Percentiles rank a stretch among this genome's conserved stretches.
These are phyloP conservation scores for Mactromeris polynyma DNA, from an alignment of 2,888 invertebrate genomes.

Conservation along the genomic window DNA sequence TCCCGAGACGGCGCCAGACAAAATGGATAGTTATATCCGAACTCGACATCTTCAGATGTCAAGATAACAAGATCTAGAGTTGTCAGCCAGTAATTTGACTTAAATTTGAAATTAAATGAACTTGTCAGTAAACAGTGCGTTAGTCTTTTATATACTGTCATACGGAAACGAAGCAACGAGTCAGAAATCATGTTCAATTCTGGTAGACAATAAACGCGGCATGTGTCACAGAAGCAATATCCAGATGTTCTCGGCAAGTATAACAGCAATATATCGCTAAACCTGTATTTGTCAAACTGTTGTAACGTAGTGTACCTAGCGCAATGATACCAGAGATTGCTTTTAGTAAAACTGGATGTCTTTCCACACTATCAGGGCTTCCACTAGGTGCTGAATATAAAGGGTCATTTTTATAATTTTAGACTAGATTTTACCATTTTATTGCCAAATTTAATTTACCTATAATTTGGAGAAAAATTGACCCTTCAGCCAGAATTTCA, in stretches of 20 bases:
- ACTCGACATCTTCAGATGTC: constrained; percentile 1
- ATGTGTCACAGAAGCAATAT: background rate
- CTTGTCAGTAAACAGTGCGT: constrained; percentile 25
- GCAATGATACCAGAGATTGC: no score
- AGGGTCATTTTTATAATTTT: no score
- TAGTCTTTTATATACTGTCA: constrained; percentile 34
- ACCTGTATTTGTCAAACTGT: background rate
- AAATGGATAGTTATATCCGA: constrained; percentile 15
- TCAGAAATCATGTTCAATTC: constrained; percentile 28
- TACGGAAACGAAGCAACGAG: constrained; percentile 26
- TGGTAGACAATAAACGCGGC: background rate
- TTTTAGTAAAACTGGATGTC: no score
- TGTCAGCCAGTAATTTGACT: constrained; percentile 35
- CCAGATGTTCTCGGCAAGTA: background rate
- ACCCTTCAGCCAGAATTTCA: no score
- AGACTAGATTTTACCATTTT: no score
- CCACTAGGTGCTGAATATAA: no score
- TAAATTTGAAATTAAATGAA: constrained; percentile 40
- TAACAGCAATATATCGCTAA: background rate
- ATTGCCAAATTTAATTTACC: no score
- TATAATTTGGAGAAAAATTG: no score
- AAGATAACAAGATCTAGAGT: constrained; percentile 29
- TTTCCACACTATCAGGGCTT: no score
- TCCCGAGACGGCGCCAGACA: constrained; percentile 4
- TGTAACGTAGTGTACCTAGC: background rate